These are phyloP conservation scores for Pyrochroa serraticornis DNA, from an alignment of 2,888 invertebrate genomes.

Conservation along the genomic window DNA sequence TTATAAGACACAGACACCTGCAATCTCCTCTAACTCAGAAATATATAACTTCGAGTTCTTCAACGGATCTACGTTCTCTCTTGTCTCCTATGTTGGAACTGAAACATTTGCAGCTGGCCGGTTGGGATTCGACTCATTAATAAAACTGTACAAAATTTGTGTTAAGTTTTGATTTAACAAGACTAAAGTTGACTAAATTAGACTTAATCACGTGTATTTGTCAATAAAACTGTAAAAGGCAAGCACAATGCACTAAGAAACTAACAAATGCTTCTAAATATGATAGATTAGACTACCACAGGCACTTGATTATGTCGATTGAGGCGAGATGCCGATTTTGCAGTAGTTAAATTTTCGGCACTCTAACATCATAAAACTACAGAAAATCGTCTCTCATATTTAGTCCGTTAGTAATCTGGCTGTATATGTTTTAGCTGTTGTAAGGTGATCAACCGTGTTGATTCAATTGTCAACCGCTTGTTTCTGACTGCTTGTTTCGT, in stretches of 20 bases:
- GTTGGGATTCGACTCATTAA: constrained; percentile 50
- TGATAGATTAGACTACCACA: constrained; percentile 21
- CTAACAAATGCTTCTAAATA: constrained; percentile 26
- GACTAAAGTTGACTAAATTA: constrained; percentile 21
- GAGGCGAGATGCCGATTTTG: too few species aligned
- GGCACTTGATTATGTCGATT: constrained; percentile 4
- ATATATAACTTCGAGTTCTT: constrained; percentile 61
- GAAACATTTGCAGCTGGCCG: constrained; percentile 48
- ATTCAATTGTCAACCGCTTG: constrained; percentile 11
- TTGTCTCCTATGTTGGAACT: constrained; percentile 64
- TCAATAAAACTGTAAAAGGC: constrained; percentile 21
- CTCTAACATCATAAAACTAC: constrained; percentile 7
- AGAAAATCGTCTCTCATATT: constrained; percentile 18
- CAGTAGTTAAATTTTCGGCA: constrained; percentile 1
- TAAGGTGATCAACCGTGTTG: constrained; percentile 27
- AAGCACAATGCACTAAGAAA: constrained; percentile 25
- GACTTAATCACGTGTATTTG: constrained; percentile 20
- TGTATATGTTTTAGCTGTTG: constrained; percentile 24
- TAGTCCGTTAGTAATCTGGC: constrained; percentile 25
- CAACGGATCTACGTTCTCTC: constrained; percentile 63
- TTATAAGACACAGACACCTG: constrained; percentile 70
- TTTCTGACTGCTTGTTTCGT: constrained; percentile 12
- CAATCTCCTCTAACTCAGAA: constrained; percentile 68
- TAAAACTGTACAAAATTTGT: not conserved
- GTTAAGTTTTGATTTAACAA: constrained; percentile 2